phyloP scores from a whole-genome alignment of 2,888 invertebrate genomes.

The Oxycera nigricornis region DNA sequence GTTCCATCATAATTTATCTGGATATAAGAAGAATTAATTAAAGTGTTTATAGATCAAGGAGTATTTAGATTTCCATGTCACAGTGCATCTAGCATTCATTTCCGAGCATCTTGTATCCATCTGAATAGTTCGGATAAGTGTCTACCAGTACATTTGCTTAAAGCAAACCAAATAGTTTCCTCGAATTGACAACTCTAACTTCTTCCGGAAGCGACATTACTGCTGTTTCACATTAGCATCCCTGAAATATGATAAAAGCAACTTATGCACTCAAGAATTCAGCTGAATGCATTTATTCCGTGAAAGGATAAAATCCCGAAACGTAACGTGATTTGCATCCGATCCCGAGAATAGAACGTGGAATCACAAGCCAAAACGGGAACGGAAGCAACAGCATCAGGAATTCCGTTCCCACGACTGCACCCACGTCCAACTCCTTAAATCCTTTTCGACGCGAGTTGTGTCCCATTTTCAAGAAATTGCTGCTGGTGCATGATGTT shows the following conservation, averaged over 20 bases:
- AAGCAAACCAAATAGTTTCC: neutral
- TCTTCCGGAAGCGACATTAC: neutral
- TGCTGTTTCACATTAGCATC: slow-evolving; percentile 1
- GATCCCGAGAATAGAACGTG: slow-evolving; percentile 43
- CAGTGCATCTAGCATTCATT: too few species aligned
- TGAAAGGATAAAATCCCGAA: slow-evolving; percentile 27
- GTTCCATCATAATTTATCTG: too few species aligned
- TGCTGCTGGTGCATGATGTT: neutral
- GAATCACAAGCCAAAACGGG: neutral
- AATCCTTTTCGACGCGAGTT: neutral
- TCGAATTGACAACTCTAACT: neutral
- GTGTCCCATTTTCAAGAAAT: slow-evolving; percentile 15
- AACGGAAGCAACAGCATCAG: slow-evolving; percentile 18
- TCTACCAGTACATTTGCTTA: neutral
- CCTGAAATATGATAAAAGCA: neutral
- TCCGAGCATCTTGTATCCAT: neutral
- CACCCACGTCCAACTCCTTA: neutral
- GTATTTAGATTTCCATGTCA: too few species aligned
- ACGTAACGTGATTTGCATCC: slow-evolving; percentile 45
- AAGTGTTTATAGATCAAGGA: too few species aligned
- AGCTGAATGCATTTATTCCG: slow-evolving; percentile 6
- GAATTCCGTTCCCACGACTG: slow-evolving; percentile 30
- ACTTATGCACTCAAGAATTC: neutral
- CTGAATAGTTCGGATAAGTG: too few species aligned
- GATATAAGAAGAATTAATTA: too few species aligned